Percentiles rank a stretch among this genome's conserved stretches.
These are phyloP conservation scores for Acrocephalus kingi DNA, from an alignment of 2,113 vertebrate species.

Conservation along the genomic window DNA sequence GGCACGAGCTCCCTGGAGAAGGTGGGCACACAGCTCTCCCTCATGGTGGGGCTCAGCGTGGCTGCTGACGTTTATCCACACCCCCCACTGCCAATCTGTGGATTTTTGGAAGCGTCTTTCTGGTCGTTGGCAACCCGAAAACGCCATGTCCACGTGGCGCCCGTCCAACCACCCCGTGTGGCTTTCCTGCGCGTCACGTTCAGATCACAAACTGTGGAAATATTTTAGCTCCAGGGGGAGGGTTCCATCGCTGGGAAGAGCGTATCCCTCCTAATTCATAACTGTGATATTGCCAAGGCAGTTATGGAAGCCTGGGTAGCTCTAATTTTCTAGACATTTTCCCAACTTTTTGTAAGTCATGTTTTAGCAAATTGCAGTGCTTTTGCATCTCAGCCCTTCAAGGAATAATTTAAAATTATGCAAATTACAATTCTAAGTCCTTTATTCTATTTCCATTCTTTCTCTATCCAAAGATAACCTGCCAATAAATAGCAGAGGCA, in stretches of 20 bases:
- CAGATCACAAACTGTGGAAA: background rate
- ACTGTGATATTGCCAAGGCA: background rate
- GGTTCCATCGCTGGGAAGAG: background rate
- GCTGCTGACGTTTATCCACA: background rate
- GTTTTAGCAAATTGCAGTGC: background rate
- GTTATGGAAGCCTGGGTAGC: background rate
- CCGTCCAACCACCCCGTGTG: fast-evolving
- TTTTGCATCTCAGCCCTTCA: background rate
- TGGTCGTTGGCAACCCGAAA: background rate
- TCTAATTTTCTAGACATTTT: background rate
- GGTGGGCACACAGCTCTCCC: background rate
- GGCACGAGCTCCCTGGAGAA: background rate
- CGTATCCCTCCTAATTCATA: background rate
- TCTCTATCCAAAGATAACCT: background rate
- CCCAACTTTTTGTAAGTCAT: background rate
- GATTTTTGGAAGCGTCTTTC: background rate
- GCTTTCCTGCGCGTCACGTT: background rate
- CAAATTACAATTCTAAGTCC: background rate
- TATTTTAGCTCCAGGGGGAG: background rate
- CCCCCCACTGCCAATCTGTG: fast-evolving
- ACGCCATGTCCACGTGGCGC: fast-evolving
- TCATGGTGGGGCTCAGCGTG: background rate
- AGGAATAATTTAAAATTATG: background rate
- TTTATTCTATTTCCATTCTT: background rate
- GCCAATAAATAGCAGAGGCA: background rate